Evolutionary conservation across 2,888 invertebrate genomes (phyloP).

Genomic region (Oxytorus armatus): DNA sequence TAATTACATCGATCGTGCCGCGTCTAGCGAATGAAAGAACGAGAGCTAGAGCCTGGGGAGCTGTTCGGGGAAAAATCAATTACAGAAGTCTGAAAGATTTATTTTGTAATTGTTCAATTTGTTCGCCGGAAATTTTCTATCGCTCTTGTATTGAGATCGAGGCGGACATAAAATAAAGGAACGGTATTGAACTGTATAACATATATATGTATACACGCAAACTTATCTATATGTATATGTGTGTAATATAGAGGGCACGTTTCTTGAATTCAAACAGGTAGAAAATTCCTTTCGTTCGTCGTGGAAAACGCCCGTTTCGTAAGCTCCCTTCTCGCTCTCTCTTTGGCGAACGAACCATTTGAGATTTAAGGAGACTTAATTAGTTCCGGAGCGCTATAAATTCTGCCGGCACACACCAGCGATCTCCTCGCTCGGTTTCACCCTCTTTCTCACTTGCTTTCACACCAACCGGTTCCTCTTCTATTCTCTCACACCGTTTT

Average conservation of each 20-base stretch:
- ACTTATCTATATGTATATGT: neutral
- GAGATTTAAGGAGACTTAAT: slow-evolving; percentile 71
- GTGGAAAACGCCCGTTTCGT: slow-evolving; percentile 43
- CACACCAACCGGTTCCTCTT: slow-evolving; percentile 24
- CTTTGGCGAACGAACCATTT: slow-evolving; percentile 66
- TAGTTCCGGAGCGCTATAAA: slow-evolving; percentile 70
- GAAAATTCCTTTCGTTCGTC: slow-evolving; percentile 60
- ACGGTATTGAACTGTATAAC: neutral
- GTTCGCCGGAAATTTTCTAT: slow-evolving; percentile 22
- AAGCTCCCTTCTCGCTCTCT: slow-evolving; percentile 22
- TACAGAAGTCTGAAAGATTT: slow-evolving; percentile 48
- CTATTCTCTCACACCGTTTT: slow-evolving; percentile 41
- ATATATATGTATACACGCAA: neutral
- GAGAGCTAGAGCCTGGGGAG: slow-evolving; percentile 37
- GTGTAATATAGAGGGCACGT: slow-evolving; percentile 16
- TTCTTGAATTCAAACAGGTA: slow-evolving; percentile 67
- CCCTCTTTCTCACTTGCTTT: slow-evolving; percentile 46
- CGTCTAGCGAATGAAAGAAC: slow-evolving; percentile 22
- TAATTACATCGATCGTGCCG: slow-evolving; percentile 38
- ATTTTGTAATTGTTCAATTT: slow-evolving; percentile 61
- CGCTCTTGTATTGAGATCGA: slow-evolving; percentile 3
- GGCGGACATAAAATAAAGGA: slow-evolving; percentile 22
- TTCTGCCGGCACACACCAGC: slow-evolving; percentile 48
- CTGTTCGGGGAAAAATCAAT: slow-evolving; percentile 51
- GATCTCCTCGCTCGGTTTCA: slow-evolving; percentile 38